These are phyloP conservation scores for Forbesichthys agassizii DNA, from an alignment of 2,113 vertebrate genomes.

Conservation along the genomic window DNA sequence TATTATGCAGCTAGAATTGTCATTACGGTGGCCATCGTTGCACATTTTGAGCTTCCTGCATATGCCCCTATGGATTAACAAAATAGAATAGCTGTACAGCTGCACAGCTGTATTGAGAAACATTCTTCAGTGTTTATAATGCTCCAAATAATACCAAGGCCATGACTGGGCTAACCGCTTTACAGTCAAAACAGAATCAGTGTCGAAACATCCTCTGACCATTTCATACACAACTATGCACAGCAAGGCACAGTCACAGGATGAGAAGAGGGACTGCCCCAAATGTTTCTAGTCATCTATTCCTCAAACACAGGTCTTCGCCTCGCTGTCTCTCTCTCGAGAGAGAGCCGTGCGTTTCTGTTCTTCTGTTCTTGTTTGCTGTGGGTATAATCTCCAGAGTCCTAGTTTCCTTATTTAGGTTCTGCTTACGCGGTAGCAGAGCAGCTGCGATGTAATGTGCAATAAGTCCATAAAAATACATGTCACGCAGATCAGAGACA, in stretches of 20 bases:
- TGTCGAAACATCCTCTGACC: constrained; percentile 21
- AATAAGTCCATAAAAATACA: constrained; percentile 44
- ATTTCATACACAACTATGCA: constrained; percentile 39
- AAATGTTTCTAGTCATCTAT: not conserved
- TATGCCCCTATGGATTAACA: not conserved
- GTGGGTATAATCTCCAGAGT: constrained; percentile 65
- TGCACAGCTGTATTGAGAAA: constrained; percentile 4
- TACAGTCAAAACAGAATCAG: constrained; percentile 38
- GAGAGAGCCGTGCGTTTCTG: constrained; percentile 52
- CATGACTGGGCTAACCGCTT: constrained; percentile 34
- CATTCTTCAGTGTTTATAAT: constrained; percentile 39
- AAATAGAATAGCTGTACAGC: not conserved
- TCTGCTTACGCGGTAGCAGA: constrained; percentile 28
- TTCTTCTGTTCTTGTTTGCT: constrained; percentile 70
- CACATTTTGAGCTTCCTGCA: not conserved
- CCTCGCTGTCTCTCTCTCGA: constrained; percentile 48
- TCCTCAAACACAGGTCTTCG: constrained; percentile 13
- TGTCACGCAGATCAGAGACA: constrained; percentile 40
- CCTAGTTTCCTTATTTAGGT: constrained; percentile 68
- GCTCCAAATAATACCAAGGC: constrained; percentile 33
- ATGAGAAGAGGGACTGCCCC: constrained; percentile 26
- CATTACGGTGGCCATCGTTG: not conserved
- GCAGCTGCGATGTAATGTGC: constrained; percentile 53
- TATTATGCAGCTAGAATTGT: not conserved
- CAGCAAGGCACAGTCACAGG: constrained; percentile 26